Conservation (phyloP, 2,113 vertebrate species). For the Paracanthobrama guichenoti region DNA sequence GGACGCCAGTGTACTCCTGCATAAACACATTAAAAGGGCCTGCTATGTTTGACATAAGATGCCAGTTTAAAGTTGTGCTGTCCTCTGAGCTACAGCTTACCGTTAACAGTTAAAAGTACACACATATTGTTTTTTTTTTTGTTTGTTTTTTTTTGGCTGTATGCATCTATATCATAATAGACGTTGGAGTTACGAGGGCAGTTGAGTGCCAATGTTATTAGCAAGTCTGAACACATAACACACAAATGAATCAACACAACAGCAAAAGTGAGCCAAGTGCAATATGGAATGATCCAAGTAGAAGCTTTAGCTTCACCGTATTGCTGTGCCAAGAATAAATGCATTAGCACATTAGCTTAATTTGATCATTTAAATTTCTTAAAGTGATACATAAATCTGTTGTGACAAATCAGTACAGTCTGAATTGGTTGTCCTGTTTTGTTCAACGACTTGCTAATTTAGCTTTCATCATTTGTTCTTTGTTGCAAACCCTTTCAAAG, state of each 20-base stretch:
- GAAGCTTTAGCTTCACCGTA: slow-evolving; percentile 55
- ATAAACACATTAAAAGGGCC: slow-evolving; percentile 27
- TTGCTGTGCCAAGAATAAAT: slow-evolving; percentile 60
- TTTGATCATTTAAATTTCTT: slow-evolving; percentile 54
- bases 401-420: slow-evolving; percentile 37
- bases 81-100: background rate
- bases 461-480: background rate
- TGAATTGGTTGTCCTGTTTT: background rate
- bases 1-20: slow-evolving; percentile 40
- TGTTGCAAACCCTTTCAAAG: background rate
- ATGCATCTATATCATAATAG: background rate
- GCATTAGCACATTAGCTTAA: slow-evolving; percentile 63
- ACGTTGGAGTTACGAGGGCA: background rate
- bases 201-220: slow-evolving; percentile 44
- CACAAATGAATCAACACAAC: slow-evolving; percentile 60
- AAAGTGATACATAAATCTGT: slow-evolving; percentile 57
- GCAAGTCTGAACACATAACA: slow-evolving; percentile 61
- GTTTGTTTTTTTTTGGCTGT: background rate
- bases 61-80: slow-evolving; percentile 23
- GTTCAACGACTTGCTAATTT: background rate
- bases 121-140: background rate
- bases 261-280: slow-evolving; percentile 61
- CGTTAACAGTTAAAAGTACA: background rate
- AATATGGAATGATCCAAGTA: slow-evolving; percentile 60
- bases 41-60: slow-evolving; percentile 13